These are phyloP conservation scores for Dromius quadrimaculatus DNA, from an alignment of 2,888 invertebrate species.

Conservation along the genomic window DNA sequence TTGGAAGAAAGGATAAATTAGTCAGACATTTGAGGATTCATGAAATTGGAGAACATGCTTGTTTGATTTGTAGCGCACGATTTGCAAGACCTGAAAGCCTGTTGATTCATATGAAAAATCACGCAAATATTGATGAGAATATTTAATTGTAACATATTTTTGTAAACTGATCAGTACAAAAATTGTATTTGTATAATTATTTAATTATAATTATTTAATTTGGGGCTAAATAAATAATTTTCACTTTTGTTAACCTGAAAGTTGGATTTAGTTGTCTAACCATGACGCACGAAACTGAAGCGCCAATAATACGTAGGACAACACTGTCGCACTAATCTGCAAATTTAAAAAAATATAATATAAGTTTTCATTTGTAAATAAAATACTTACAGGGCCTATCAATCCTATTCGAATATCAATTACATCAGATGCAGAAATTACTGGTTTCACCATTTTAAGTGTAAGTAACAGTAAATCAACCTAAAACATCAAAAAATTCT, in stretches of 20 bases:
- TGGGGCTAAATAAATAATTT: too few relatives aligned
- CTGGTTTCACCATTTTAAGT: slow-evolving; percentile 4
- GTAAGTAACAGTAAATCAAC: slow-evolving; percentile 22
- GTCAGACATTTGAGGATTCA: slow-evolving; percentile 77
- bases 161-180: slow-evolving; percentile 32
- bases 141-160: slow-evolving; percentile 15
- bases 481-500: too few relatives aligned
- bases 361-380: slow-evolving; percentile 2
- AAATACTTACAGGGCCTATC: slow-evolving; percentile 18
- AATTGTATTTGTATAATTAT: too few relatives aligned
- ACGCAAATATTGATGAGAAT: slow-evolving; percentile 58
- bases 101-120: slow-evolving; percentile 72
- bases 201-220: too few relatives aligned
- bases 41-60: slow-evolving; percentile 63
- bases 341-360: not conserved
- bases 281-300: slow-evolving; percentile 28
- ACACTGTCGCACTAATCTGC: slow-evolving; percentile 25
- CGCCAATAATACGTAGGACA: slow-evolving; percentile 32
- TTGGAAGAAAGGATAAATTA: slow-evolving; percentile 78
- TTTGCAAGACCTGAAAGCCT: slow-evolving; percentile 73
- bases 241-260: too few relatives aligned
- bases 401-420: slow-evolving; percentile 14
- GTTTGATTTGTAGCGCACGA: slow-evolving; percentile 73
- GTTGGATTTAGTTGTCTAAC: too few relatives aligned
- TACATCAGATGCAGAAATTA: slow-evolving; percentile 1